Evolutionary conservation across 1,140 invertebrate genomes (phyloP).

Genomic region (Mycetomoellerius zeteki): DNA sequence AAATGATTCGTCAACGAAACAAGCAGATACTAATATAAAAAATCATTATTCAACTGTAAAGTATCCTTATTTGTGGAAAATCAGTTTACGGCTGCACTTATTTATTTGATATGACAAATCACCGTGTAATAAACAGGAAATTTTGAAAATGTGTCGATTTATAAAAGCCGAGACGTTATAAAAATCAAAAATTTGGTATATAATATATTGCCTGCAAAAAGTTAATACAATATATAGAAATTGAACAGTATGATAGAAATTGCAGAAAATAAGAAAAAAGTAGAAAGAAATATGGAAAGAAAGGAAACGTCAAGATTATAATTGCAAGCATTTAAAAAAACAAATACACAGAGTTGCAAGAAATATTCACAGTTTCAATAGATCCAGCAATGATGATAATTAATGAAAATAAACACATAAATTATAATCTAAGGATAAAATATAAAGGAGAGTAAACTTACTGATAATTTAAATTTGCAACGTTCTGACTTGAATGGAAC

Average conservation of each 20-base stretch:
- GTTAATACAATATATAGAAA: neutral
- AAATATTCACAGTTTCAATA: neutral
- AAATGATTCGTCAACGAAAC: too few species aligned
- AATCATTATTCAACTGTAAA: too few species aligned
- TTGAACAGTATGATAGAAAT: neutral
- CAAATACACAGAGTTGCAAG: neutral
- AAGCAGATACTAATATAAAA: too few species aligned
- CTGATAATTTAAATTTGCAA: neutral
- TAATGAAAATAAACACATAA: neutral
- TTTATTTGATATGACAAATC: too few species aligned
- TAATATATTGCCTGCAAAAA: neutral
- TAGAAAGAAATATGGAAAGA: neutral
- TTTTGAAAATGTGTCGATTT: too few species aligned
- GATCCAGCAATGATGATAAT: neutral
- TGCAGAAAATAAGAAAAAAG: neutral
- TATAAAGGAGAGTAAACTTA: slow-evolving; percentile 4
- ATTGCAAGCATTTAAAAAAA: neutral
- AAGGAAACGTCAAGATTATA: neutral
- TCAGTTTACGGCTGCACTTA: too few species aligned
- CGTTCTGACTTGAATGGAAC: neutral
- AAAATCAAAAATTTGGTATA: too few species aligned
- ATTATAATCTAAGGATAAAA: neutral
- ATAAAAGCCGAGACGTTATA: too few species aligned
- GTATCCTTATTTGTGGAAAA: too few species aligned
- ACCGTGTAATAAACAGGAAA: too few species aligned